Percentiles rank a stretch among this genome's conserved stretches.
phyloP scores from a whole-genome alignment of 1,140 invertebrate genomes.

The Pseudomyrmex cubaensis region DNA sequence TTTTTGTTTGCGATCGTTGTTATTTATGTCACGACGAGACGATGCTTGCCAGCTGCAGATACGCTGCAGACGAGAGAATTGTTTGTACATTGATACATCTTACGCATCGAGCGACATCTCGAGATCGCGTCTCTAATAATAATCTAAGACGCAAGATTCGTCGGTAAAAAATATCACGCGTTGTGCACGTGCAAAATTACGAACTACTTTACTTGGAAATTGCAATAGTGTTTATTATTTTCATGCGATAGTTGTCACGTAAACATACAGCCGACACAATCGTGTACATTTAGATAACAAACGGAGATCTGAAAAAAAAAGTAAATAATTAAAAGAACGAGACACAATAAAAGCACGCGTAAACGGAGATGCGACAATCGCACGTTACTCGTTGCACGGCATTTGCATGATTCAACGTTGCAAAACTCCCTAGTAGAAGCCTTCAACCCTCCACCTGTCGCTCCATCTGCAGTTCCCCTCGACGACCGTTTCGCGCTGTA shows the following conservation, averaged over 20 bases:
- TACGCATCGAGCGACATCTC: constrained; percentile 1
- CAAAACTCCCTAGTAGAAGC: constrained; percentile 37
- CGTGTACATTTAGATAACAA: too few relatives aligned
- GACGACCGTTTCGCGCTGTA: not conserved
- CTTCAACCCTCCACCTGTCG: constrained; percentile 56
- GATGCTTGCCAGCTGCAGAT: constrained; percentile 26
- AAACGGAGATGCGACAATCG: not conserved
- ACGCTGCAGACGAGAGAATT: constrained; percentile 9
- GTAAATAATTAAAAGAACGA: not conserved
- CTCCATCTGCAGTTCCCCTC: constrained; percentile 68
- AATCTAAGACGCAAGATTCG: not conserved
- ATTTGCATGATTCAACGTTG: not conserved
- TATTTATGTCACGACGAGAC: not conserved
- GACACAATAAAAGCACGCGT: not conserved
- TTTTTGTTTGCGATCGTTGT: not conserved
- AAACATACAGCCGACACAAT: too few relatives aligned
- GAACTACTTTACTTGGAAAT: too few relatives aligned
- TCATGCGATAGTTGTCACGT: too few relatives aligned
- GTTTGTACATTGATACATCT: not conserved
- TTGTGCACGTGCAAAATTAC: too few relatives aligned
- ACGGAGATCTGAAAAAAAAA: not conserved
- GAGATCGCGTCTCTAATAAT: not conserved
- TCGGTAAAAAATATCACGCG: not conserved
- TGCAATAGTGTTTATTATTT: too few relatives aligned
- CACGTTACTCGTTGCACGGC: not conserved